These are phyloP conservation scores for Serilophus lunatus DNA, from an alignment of 2,113 vertebrate species.

Conservation along the genomic window DNA sequence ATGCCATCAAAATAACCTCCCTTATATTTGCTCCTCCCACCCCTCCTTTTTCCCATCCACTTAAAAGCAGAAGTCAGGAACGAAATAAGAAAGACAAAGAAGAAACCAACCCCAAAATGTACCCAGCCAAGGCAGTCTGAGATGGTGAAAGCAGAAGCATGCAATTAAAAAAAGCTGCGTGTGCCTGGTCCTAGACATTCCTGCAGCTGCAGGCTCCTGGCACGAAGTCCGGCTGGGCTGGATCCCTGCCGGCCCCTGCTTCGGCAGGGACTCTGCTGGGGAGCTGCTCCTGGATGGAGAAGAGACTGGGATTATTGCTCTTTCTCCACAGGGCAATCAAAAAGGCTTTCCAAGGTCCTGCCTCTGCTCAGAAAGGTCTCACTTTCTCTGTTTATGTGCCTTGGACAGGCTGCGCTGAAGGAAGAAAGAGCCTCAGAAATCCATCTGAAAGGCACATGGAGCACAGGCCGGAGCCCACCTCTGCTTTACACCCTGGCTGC, in stretches of 20 bases:
- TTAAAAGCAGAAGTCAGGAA: not conserved
- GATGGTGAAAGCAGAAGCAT: not conserved
- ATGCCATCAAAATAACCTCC: not conserved
- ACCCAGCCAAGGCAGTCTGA: not conserved
- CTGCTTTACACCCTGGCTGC: not conserved
- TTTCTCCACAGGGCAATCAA: not conserved
- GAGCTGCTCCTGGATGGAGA: rapidly evolving
- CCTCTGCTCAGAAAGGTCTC: not conserved
- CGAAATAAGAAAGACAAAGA: not conserved
- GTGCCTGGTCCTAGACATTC: slow-evolving; percentile 56
- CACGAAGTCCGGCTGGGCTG: slow-evolving; percentile 25
- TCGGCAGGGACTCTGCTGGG: slow-evolving; percentile 21
- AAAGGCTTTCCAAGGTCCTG: not conserved
- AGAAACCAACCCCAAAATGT: not conserved
- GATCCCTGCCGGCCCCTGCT: not conserved
- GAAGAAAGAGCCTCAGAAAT: slow-evolving; percentile 20
- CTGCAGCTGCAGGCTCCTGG: slow-evolving; percentile 61
- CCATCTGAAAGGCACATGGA: not conserved
- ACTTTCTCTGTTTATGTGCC: not conserved
- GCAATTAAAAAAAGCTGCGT: not conserved
- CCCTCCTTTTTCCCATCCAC: not conserved
- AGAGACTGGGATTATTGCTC: not conserved
- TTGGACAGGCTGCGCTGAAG: not conserved
- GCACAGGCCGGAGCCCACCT: not conserved
- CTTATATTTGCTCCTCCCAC: not conserved